Base-by-base conservation (phyloP, 2,113 vertebrate species). In the Meleagris gallopavo region DNA sequence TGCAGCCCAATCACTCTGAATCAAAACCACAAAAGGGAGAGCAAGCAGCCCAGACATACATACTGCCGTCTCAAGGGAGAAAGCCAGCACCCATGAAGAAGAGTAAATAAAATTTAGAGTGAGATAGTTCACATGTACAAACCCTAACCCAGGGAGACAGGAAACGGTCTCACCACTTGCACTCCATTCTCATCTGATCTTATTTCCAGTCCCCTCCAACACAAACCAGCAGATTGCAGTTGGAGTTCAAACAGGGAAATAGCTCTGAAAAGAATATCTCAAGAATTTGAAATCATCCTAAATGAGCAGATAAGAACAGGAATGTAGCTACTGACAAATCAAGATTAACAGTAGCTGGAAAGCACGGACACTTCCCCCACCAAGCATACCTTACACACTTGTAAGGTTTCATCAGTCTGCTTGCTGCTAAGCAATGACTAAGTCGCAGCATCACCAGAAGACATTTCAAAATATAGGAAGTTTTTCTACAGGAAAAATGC, bases 261-360 rank as follows among this genome's bases (percentile, higher is more conserved):
- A 70, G 5, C 14, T 3, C 30, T 40, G 11, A 38, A 64, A 89
- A 79, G 6, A 46, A 1, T 29, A 11, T 32, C 27, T 71, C 58
- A 50, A 30, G n/a, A 79, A 48, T 48, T 0, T 36, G 29, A 54
- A 36, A 54, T 54, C 52, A 67, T 17, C 46, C 62, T 22, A 73
- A 60, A 3, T 0, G 1, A 74, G 57, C 1, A 17, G 4, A 30
- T 11, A 70, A 0, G 6, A 71, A 46, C 13, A 40, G 50, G 30
- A 61, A 57, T 16, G 46, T 1, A n/a, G 5, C 48, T 65, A 30
- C 15, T 30, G 13, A 7, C 38, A 54, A 17, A 46, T 25, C 27
- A 48, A 48, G 40, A 46, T 6, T 1, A 80, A 36, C 9, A 46
- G 14, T 25, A 60, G 6, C 5, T 74, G 45, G 22, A 48, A 58